Evolutionary conservation across 30 jellyfish, hydroid and myxozoan genomes (phyloP), one percentile per base, ranked within the genome.

Genomic region (Rhopilema esculentum): DNA sequence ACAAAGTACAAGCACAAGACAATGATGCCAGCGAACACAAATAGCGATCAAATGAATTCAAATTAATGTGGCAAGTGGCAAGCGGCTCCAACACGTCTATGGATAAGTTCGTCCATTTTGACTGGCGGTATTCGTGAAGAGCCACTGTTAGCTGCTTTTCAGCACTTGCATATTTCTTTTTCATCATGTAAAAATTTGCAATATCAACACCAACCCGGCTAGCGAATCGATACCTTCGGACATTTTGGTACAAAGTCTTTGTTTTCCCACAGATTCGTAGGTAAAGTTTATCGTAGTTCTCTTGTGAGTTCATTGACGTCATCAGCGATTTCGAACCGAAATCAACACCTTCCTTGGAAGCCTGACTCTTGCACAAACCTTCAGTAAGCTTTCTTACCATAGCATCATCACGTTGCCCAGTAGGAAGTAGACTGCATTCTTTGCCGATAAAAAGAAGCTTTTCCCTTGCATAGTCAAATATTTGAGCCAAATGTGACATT

Each of bases 31-130:
- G 82, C n/a, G 99, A 81, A 4, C 72, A 63, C 76, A 95, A 71
- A 83, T 95, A 95, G 0, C 91, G 86, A 27, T 90, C 97, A 53
- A 75, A 68, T 24, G 52, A 22, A 1, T 88, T 50, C 25, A 52
- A 66, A 57, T 77, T 69, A 8, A 73, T 33, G 29, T 85, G 95
- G 66, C 99, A 95, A 62, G 28, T 69, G 16, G 99, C 96, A 20
- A 95, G 84, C 52, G 97, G 97, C 30, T 85, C 93, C 30, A 95
- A 67, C 27, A 95, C 97, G 76, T 86, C 97, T 20, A 84, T 90
- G 61, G 83, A 77, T 85, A 95, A 67, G 2, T 63, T 50, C 66
- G 88, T 89, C 99, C 99, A 95, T 21, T 66, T 69, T 32, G 76
- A 93, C 28, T 75, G 80, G 19, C 72, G 66, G 67, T 66, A 95